Evolutionary conservation across 2,888 invertebrate genomes (phyloP), one percentile per base, ranked within the genome.

Genomic region (Hoplodrina blanda): DNA sequence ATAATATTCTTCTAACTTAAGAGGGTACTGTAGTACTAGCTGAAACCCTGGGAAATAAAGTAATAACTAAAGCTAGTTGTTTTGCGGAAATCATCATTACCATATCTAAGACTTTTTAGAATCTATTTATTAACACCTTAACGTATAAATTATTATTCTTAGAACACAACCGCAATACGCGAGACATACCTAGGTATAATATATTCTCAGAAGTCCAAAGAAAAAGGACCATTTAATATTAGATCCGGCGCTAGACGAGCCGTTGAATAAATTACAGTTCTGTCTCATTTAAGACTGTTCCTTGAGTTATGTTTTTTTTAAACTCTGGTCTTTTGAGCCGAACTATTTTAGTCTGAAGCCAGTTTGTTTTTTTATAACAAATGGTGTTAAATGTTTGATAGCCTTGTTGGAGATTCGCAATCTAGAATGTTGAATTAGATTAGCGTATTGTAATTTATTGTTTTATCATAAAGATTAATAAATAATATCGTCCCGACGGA

Each of bases 231-330:
- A 73, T 64, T 76, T 70, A 76, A 81, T 80, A 81, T 78, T 65
- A 80, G 67, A 80, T 71, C 80, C 76, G 84, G 80, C 83, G 84
- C 82, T 84, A 74, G 72, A 69, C 72, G 72, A 72, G 57, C 87
- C 87, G 88, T 89, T 90, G 91, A 89, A 91, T 91, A 89, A 81
- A 91, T 91, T 90, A 92, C 75, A 33, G 49, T 69, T 73, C 54
- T 74, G 65, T 54, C 53, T 74, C 44, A 68, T 77, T 72, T 66
- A 37, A 46, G 73, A 50, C 41, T 41, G 60, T 46, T 56, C 17
- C 44, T 46, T 64, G 41, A 70, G 41, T 75, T 74, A 55, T 75
- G 54, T 46, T 69, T 64, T 64, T 54, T 53, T 76, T 44, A 54
- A 20, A 50, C 55, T 37, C 50, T 52, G 37, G 56, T 69, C 33